phyloP scores from a whole-genome alignment of 2,113 vertebrate genomes.

The Aplodontia rufa region DNA sequence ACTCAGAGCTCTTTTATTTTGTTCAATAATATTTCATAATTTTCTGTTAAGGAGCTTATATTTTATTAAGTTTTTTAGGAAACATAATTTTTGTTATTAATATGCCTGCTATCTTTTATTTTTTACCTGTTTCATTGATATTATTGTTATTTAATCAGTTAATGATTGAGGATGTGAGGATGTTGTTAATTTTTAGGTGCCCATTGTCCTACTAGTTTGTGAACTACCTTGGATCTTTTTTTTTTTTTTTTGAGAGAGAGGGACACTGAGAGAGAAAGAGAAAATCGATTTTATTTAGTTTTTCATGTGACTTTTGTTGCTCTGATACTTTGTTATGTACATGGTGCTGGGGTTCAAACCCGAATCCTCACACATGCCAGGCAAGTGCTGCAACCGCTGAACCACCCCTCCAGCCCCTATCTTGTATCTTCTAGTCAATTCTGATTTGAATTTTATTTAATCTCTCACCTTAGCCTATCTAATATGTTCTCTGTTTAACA shows the following conservation, averaged over 20 bases:
- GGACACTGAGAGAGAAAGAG: too few relatives aligned
- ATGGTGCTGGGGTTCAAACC: too few relatives aligned
- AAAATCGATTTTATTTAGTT: too few relatives aligned
- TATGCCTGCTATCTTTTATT: not conserved
- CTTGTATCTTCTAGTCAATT: not conserved
- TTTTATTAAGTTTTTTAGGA: slow-evolving; percentile 6
- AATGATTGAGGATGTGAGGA: not conserved
- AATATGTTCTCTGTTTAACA: slow-evolving; percentile 10
- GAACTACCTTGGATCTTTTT: not conserved
- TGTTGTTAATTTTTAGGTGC: slow-evolving; percentile 27
- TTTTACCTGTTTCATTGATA: not conserved
- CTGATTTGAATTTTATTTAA: slow-evolving; percentile 37
- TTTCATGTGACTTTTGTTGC: too few relatives aligned
- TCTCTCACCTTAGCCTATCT: not conserved
- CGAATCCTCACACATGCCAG: too few relatives aligned
- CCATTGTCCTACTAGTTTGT: not conserved
- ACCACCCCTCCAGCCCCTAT: too few relatives aligned
- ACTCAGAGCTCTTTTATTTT: not conserved
- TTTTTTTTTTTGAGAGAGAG: too few relatives aligned
- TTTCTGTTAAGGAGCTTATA: slow-evolving; percentile 1
- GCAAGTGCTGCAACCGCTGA: too few relatives aligned
- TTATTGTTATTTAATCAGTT: not conserved
- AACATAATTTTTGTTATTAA: not conserved
- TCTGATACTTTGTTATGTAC: too few relatives aligned
- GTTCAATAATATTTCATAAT: not conserved